Base-by-base conservation (phyloP, 2,797 vertebrate species). In the Girardinus metallicus region DNA sequence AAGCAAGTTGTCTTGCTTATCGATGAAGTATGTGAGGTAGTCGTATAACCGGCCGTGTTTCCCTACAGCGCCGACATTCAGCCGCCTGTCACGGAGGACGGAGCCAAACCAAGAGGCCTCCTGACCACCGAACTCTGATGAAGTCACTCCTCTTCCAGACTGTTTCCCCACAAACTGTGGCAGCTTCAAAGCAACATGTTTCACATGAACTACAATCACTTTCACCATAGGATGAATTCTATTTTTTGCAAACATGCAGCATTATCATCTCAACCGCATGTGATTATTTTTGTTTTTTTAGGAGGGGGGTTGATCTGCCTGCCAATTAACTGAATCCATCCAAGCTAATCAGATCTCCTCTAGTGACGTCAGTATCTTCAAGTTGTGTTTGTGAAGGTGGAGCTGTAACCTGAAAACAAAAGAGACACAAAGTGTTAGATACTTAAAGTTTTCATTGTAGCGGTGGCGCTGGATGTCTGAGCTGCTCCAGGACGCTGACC, bases 51-150 rank as follows among this genome's bases (percentile, higher is more conserved):
- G 0, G 21, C 55, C 77, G 26, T 57, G 44, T 80, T 18, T 79
- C 83, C 77, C 77, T 15, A 2, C 93, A 96, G 96, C 91, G 41
- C 85, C 90, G 87, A 76, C 86, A 84, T 53, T 87, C 92, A 89
- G 73, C 89, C 84, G 47, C 88, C 89, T 15, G 74, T 86, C 84
- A 87, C 88, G 6, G 96, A 97, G 84, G 96, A 97, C 81, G 89
- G 93, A 88, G 36, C 92, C 90, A 82, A 92, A 93, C 94, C 93
- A 16, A 97, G 96, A 91, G 97, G 97, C 91, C 96, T 99, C 92
- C 96, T 99, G 92, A 99, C 98, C 84, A 99, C 98, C 78, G 98
- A 99, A 92, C 98, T 99, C 86, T 99, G 92, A 98, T 85, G 92
- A 83, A 76, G 60, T 64, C 60, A 16, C 53, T 66, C 16, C 2